A percentile compares a stretch with the other conserved stretches of the same genome.
These are phyloP conservation scores for Xiphophorus birchmanni DNA, from an alignment of 2,797 vertebrate species.

Conservation along the genomic window DNA sequence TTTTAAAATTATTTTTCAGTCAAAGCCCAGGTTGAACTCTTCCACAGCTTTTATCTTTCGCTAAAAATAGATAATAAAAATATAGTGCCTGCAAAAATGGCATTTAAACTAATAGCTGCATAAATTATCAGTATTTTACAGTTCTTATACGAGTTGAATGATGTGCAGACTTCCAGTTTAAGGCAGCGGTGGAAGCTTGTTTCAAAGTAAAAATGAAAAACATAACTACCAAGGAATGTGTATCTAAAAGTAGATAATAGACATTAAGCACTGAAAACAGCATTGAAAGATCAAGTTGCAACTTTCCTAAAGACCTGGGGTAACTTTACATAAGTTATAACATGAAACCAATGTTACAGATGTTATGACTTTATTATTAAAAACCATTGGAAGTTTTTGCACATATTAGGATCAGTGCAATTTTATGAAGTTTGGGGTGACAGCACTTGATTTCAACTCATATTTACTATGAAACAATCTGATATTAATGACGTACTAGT, in stretches of 20 bases:
- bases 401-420: background rate
- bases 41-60: background rate
- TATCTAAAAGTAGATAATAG: background rate
- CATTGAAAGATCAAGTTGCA: background rate
- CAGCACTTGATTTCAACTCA: background rate
- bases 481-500: background rate
- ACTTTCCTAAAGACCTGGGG: background rate
- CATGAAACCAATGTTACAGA: background rate
- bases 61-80: background rate
- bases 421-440: background rate
- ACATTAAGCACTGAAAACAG: background rate
- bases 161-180: background rate
- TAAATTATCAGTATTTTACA: background rate
- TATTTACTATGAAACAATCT: background rate
- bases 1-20: background rate
- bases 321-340: background rate
- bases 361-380: background rate
- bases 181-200: background rate
- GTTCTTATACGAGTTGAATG: background rate
- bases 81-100: background rate
- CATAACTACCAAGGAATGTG: too few relatives aligned
- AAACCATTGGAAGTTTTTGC: background rate
- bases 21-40: background rate
- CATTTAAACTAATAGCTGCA: background rate
- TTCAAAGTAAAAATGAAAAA: too few relatives aligned